These are phyloP conservation scores for Colletes gigas DNA, from an alignment of 1,140 invertebrate species.

Conservation along the genomic window DNA sequence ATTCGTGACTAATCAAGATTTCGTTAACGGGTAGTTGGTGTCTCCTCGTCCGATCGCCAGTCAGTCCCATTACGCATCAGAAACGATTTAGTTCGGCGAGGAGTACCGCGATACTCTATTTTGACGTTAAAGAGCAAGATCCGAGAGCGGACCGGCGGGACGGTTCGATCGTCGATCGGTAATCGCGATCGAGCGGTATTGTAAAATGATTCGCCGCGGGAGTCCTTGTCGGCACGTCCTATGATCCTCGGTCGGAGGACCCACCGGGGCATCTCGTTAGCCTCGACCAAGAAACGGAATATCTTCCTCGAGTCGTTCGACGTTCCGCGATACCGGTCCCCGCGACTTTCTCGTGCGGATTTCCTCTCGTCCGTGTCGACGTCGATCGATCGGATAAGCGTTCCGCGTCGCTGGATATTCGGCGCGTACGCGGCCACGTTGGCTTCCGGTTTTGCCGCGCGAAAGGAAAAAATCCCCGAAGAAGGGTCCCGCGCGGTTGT, in stretches of 20 bases:
- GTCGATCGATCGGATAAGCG: constrained; percentile 10
- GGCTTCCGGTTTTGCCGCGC: neutral
- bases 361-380: neutral
- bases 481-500: neutral
- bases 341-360: constrained; percentile 23
- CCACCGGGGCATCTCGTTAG: constrained; percentile 67
- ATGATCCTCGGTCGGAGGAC: constrained; percentile 63
- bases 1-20: neutral
- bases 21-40: too few relatives aligned
- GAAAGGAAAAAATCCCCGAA: too few relatives aligned
- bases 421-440: neutral
- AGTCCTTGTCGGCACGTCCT: constrained; percentile 62
- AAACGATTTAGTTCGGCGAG: constrained; percentile 4
- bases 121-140: constrained; percentile 37
- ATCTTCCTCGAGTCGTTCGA: constrained; percentile 45
- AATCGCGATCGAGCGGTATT: constrained; percentile 59
- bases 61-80: constrained; percentile 12
- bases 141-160: constrained; percentile 12
- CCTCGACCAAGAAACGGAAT: constrained; percentile 64
- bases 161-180: constrained; percentile 47
- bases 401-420: constrained; percentile 20
- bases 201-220: constrained; percentile 71
- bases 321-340: neutral
- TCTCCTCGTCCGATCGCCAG: constrained; percentile 1
- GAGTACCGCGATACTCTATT: constrained; percentile 22